Percentiles rank a stretch among this genome's conserved stretches.
These are phyloP conservation scores for Phasia obesa DNA, from an alignment of 2,888 invertebrate genomes.

Conservation along the genomic window DNA sequence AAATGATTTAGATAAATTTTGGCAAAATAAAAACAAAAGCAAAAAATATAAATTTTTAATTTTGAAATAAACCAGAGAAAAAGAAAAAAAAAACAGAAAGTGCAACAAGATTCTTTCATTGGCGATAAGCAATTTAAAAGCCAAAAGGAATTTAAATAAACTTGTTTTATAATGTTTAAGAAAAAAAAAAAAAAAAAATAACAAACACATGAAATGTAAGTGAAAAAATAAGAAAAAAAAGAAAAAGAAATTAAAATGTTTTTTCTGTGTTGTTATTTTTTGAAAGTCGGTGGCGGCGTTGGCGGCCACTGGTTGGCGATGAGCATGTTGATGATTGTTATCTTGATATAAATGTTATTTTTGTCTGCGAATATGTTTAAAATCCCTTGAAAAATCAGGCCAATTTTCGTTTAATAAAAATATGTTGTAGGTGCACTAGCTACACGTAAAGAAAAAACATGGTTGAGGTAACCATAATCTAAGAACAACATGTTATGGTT, in stretches of 20 bases:
- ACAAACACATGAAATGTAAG: neutral
- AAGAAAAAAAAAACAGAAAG: slow-evolving; percentile 52
- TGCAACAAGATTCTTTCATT: slow-evolving; percentile 62
- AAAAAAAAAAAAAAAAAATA: neutral
- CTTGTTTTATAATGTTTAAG: slow-evolving; percentile 58
- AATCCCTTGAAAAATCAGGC: slow-evolving; percentile 60
- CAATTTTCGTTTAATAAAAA: slow-evolving; percentile 56
- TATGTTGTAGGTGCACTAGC: slow-evolving; percentile 64
- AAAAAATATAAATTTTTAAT: slow-evolving; percentile 3
- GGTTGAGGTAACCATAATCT: too few species aligned
- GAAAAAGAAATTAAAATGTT: slow-evolving; percentile 6
- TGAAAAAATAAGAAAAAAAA: slow-evolving; percentile 12
- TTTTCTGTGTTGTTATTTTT: neutral
- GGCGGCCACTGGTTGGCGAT: slow-evolving; percentile 63
- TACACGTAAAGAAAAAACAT: too few species aligned
- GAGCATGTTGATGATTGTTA: slow-evolving; percentile 50
- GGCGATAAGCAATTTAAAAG: slow-evolving; percentile 60
- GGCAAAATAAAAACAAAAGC: slow-evolving; percentile 39
- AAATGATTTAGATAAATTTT: slow-evolving; percentile 70
- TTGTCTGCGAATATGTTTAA: slow-evolving; percentile 30
- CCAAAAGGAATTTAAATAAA: slow-evolving; percentile 68
- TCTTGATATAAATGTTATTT: slow-evolving; percentile 67
- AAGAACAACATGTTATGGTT: too few species aligned
- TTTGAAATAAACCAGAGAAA: slow-evolving; percentile 34
- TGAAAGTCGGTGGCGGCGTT: slow-evolving; percentile 65